Percentiles rank a stretch among this genome's conserved stretches.
Evolutionary conservation across 2,888 invertebrate species (phyloP).

Genomic region (Galeruca laticollis): DNA sequence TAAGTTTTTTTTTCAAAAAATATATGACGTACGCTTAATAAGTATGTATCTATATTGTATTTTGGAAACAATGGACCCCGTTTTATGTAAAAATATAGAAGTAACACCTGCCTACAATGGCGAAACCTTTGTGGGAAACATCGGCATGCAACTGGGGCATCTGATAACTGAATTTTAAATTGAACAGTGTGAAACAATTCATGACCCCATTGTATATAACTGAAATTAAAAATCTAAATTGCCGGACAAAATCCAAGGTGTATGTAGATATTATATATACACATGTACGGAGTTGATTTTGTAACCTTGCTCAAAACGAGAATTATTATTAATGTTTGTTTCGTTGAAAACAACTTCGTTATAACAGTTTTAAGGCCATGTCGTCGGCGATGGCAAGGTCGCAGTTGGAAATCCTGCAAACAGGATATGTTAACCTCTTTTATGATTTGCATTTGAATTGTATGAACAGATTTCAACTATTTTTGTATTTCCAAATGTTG

Average conservation of each 20-base stretch:
- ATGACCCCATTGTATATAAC: slow-evolving; percentile 10
- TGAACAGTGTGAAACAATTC: slow-evolving; percentile 8
- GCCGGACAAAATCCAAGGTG: slow-evolving; percentile 10
- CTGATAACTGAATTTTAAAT: slow-evolving; percentile 10
- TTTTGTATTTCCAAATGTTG: too few relatives aligned
- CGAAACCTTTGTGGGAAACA: not conserved
- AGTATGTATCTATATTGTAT: slow-evolving; percentile 17
- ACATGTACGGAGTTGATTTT: not conserved
- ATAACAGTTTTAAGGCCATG: slow-evolving; percentile 3
- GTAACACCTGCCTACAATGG: slow-evolving; percentile 17
- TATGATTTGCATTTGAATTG: too few relatives aligned
- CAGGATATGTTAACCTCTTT: not conserved
- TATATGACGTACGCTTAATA: slow-evolving; percentile 14
- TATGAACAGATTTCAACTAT: too few relatives aligned
- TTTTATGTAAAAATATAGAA: slow-evolving; percentile 16
- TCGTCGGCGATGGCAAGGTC: not conserved
- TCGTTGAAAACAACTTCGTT: slow-evolving; percentile 6
- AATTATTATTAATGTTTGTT: slow-evolving; percentile 3
- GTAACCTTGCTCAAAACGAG: slow-evolving; percentile 14
- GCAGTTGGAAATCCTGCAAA: not conserved
- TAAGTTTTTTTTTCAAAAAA: not conserved
- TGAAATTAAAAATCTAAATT: not conserved
- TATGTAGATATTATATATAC: not conserved
- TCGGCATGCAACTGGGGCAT: slow-evolving; percentile 14
- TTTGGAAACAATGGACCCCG: slow-evolving; percentile 10